Conservation (phyloP, 2,113 vertebrate genomes). For the Setophaga petechia region DNA sequence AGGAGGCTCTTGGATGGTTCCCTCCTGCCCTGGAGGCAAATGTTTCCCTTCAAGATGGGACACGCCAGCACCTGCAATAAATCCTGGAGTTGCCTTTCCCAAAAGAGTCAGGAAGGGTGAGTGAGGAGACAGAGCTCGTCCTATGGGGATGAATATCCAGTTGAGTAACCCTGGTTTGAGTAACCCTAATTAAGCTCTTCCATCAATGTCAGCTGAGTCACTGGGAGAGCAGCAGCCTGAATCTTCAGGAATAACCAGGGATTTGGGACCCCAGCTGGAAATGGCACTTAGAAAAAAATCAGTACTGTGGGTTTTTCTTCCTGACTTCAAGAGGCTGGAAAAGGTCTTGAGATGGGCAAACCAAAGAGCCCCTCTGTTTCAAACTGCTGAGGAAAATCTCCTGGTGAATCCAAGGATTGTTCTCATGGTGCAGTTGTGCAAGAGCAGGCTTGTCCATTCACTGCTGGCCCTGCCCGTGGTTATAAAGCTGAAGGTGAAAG, state of each 20-base stretch:
- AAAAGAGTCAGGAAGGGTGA: conserved; percentile 13
- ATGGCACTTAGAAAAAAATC: neutral
- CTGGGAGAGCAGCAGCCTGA: neutral
- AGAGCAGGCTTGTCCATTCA: conserved; percentile 15
- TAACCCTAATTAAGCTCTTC: conserved; percentile 23
- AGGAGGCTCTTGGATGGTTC: neutral
- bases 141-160: neutral
- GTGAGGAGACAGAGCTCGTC: conserved; percentile 29
- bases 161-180: conserved; percentile 48
- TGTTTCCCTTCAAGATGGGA: conserved; percentile 19
- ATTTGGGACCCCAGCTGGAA: neutral
- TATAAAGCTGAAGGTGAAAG: neutral
- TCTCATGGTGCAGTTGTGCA: conserved; percentile 4
- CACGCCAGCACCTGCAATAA: neutral
- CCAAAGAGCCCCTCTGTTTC: neutral
- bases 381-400: neutral
- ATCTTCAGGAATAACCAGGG: neutral
- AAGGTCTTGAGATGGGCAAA: neutral
- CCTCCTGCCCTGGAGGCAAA: conserved; percentile 13
- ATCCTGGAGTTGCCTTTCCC: neutral
- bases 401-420: fast-evolving
- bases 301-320: fast-evolving
- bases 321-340: fast-evolving
- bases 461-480: neutral
- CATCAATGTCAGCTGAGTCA: neutral